Percentiles rank a stretch among this genome's conserved stretches.
phyloP scores from a whole-genome alignment of 2,888 invertebrate genomes.

The Acrobasis suavella region DNA sequence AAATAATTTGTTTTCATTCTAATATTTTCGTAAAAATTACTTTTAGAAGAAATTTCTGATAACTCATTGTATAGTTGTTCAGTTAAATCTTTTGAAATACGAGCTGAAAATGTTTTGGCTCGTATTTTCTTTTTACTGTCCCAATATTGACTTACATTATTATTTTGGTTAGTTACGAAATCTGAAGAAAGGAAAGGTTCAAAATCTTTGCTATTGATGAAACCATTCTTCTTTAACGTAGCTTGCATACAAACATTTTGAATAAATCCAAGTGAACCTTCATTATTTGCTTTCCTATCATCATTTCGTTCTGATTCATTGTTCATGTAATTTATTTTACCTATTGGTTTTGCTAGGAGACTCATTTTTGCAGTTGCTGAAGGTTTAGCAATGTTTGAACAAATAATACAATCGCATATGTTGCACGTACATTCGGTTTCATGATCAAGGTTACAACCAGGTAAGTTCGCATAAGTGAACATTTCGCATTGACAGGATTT shows the following conservation, averaged over 20 bases:
- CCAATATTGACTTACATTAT: not conserved
- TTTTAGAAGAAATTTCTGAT: no score
- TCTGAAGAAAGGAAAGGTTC: not conserved
- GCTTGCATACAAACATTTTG: constrained; percentile 2
- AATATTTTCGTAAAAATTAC: not conserved
- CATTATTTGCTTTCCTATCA: not conserved
- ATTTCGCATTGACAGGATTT: constrained; percentile 14
- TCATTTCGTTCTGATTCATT: not conserved
- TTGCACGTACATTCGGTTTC: constrained; percentile 9
- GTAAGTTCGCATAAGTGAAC: constrained; percentile 1
- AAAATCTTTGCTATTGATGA: not conserved
- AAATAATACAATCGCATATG: constrained; percentile 6
- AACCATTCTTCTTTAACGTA: not conserved
- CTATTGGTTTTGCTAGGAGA: constrained; percentile 2
- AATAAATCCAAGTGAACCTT: not conserved
- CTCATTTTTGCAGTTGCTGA: not conserved
- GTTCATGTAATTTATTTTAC: constrained; percentile 7
- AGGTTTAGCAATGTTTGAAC: not conserved
- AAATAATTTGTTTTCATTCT: not conserved
- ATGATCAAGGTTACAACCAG: not conserved
- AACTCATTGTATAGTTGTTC: not conserved
- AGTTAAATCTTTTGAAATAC: not conserved
- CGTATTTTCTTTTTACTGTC: not conserved
- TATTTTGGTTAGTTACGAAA: not conserved
- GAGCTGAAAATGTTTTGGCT: not conserved